phyloP scores from a whole-genome alignment of 2,888 invertebrate species.

The Cremastinae sp. region DNA sequence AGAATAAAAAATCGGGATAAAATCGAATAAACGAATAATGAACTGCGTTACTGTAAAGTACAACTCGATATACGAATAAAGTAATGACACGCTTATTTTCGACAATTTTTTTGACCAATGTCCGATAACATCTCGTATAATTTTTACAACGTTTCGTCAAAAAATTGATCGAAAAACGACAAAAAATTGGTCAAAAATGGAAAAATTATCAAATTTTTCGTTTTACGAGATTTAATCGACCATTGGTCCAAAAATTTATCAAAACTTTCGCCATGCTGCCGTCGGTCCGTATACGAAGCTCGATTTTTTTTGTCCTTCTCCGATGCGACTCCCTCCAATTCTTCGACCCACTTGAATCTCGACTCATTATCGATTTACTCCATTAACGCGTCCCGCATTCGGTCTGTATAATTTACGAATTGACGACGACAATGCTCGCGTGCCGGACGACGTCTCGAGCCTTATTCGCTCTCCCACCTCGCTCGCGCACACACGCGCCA shows the following conservation, averaged over 20 bases:
- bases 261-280: slow-evolving; percentile 13
- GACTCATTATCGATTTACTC: slow-evolving; percentile 62
- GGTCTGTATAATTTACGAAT: slow-evolving; percentile 60
- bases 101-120: no score
- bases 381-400: slow-evolving; percentile 60
- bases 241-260: background rate
- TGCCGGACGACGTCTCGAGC: slow-evolving; percentile 56
- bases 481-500: slow-evolving; percentile 5
- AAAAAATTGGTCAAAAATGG: no score
- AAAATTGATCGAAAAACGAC: no score
- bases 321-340: background rate
- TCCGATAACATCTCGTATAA: no score
- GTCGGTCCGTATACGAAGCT: slow-evolving; percentile 16
- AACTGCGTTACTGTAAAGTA: no score
- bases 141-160: no score
- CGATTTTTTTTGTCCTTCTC: slow-evolving; percentile 7
- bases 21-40: no score
- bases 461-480: slow-evolving; percentile 27
- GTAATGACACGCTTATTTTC: no score
- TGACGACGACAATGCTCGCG: slow-evolving; percentile 61
- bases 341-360: slow-evolving; percentile 57
- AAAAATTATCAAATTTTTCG: no score
- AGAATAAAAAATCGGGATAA: no score
- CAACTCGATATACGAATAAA: no score
- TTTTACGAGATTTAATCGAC: no score